A percentile compares a stretch with the other conserved stretches of the same genome.
Conservation (phyloP, 2,888 invertebrate genomes). For the Zeuzera pyrina region DNA sequence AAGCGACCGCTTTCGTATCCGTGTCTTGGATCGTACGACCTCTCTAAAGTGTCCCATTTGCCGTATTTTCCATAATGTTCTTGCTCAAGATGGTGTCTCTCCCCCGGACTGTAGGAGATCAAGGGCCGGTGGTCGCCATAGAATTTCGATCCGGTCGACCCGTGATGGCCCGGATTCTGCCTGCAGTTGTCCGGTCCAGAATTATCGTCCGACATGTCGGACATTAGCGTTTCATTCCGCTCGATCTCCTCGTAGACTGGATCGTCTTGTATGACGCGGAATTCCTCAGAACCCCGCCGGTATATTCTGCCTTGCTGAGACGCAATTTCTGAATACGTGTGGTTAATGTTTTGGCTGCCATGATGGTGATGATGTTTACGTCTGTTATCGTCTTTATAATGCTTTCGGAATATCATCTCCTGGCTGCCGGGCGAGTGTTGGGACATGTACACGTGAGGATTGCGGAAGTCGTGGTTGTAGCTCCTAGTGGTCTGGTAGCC, state of each 20-base stretch:
- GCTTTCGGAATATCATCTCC: constrained; percentile 61
- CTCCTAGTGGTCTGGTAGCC: constrained; percentile 61
- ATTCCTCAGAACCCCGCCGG: constrained; percentile 70
- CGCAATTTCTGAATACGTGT: constrained; percentile 84
- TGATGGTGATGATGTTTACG: constrained; percentile 66
- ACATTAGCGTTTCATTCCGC: constrained; percentile 79
- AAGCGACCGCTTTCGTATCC: constrained; percentile 64
- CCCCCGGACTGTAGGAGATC: constrained; percentile 83
- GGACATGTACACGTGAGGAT: constrained; percentile 64
- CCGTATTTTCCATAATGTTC: constrained; percentile 66
- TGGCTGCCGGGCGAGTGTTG: constrained; percentile 64
- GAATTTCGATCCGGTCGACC: constrained; percentile 76
- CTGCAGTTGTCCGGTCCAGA: constrained; percentile 77
- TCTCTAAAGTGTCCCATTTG: constrained; percentile 68
- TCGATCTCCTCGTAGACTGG: constrained; percentile 89
- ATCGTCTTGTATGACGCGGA: constrained; percentile 77
- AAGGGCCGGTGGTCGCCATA: constrained; percentile 87
- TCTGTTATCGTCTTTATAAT: constrained; percentile 58
- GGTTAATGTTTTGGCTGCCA: constrained; percentile 76
- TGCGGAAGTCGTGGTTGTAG: constrained; percentile 63
- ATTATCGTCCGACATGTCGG: constrained; percentile 84
- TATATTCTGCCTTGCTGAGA: constrained; percentile 63
- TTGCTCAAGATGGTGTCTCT: constrained; percentile 65
- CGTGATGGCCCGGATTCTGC: constrained; percentile 75
- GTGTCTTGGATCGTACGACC: constrained; percentile 60